Evolutionary conservation across 35 echinoderm and acorn worm genomes (phyloP).

Genomic region (Lytechinus variegatus): DNA sequence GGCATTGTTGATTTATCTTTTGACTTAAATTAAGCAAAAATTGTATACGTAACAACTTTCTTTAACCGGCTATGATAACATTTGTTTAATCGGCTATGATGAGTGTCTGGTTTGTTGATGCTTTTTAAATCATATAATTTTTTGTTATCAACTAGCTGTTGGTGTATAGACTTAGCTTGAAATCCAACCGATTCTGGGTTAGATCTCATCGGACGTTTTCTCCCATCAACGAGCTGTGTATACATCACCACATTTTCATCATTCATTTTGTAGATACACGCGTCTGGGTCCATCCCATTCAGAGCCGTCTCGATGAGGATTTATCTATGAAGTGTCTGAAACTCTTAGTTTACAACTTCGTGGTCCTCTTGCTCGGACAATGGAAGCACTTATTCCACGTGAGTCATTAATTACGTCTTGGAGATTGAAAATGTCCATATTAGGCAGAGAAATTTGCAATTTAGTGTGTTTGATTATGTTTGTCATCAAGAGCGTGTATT

Average conservation of each 20-base stretch:
- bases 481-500: neutral
- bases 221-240: too few relatives aligned
- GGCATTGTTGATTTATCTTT: too few relatives aligned
- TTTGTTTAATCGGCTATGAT: too few relatives aligned
- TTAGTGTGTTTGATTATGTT: neutral
- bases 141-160: too few relatives aligned
- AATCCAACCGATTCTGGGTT: too few relatives aligned
- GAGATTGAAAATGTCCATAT: neutral
- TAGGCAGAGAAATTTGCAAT: neutral
- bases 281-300: neutral
- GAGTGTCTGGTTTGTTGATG: too few relatives aligned
- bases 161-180: too few relatives aligned
- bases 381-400: neutral
- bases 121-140: too few relatives aligned
- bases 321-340: neutral
- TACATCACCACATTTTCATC: neutral
- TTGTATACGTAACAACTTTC: too few relatives aligned
- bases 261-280: neutral
- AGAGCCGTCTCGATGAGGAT: neutral
- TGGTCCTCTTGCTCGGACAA: neutral
- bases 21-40: too few relatives aligned
- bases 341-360: neutral
- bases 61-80: too few relatives aligned
- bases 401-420: neutral
- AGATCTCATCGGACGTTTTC: too few relatives aligned